phyloP scores from a whole-genome alignment of 1,140 invertebrate species.

The Heterodera schachtii region DNA sequence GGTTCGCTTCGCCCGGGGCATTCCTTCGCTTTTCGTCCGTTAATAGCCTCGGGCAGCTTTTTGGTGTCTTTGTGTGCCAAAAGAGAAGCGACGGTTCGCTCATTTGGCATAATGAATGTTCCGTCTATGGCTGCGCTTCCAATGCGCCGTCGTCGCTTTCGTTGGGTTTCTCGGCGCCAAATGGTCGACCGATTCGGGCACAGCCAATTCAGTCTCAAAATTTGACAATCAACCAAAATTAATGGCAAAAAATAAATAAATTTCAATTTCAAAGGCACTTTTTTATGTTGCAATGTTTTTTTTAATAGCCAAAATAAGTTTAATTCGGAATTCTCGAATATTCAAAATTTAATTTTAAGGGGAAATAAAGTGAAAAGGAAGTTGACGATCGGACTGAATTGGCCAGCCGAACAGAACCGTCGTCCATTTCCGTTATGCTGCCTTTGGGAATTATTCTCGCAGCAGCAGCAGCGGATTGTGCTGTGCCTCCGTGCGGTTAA shows the following conservation, averaged over 20 bases:
- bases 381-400: not conserved
- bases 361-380: too few species aligned
- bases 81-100: not conserved
- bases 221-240: not conserved
- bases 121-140: not conserved
- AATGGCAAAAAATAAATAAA: too few species aligned
- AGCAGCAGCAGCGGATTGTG: not conserved
- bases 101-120: slow-evolving; percentile 1
- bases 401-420: not conserved
- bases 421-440: not conserved
- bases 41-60: not conserved
- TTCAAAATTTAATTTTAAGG: too few species aligned
- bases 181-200: not conserved
- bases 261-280: too few species aligned
- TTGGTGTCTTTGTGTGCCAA: not conserved
- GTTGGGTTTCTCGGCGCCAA: not conserved
- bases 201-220: not conserved
- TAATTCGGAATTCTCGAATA: too few species aligned
- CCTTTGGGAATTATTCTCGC: not conserved
- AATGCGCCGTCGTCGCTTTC: too few species aligned
- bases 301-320: too few species aligned
- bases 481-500: not conserved
- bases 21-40: not conserved
- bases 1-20: not conserved
- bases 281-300: too few species aligned